A percentile compares a stretch with the other conserved stretches of the same genome.
These are phyloP conservation scores for Alcedo quadribrachys DNA, from an alignment of 2,797 vertebrate species.

Conservation along the genomic window DNA sequence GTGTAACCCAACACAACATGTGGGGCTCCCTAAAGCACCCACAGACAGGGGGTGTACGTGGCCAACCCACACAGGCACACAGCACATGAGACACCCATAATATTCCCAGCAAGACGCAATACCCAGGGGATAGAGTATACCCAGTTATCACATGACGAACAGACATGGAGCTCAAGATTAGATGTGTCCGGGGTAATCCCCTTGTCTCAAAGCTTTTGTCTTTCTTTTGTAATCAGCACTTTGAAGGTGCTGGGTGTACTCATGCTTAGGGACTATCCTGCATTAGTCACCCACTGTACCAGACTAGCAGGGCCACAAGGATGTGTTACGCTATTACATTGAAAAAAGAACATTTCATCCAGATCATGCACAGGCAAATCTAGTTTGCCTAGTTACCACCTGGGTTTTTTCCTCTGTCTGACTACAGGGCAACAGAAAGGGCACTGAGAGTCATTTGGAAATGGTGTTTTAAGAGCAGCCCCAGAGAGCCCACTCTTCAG, in stretches of 20 bases:
- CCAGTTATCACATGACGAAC: neutral
- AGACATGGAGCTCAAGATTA: slow-evolving; percentile 29
- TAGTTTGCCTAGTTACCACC: neutral
- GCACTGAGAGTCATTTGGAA: neutral
- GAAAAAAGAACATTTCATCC: slow-evolving; percentile 17
- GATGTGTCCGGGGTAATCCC: slow-evolving; percentile 6
- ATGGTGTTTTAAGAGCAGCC: neutral
- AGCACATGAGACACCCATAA: accelerated
- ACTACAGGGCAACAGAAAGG: neutral
- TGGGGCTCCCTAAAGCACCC: neutral
- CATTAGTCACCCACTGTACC: slow-evolving; percentile 22
- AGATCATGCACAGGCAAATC: neutral
- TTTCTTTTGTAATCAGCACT: slow-evolving; percentile 25
- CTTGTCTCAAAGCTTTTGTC: slow-evolving; percentile 6
- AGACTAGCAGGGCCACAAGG: neutral
- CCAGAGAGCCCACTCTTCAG: neutral
- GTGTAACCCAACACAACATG: accelerated
- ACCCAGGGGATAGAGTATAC: neutral
- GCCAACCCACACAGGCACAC: accelerated
- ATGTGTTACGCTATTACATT: neutral
- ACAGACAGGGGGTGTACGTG: accelerated
- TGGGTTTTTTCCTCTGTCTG: neutral
- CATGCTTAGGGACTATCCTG: slow-evolving; percentile 42
- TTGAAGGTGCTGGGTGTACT: neutral
- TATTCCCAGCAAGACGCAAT: neutral